Evolutionary conservation across 2,113 vertebrate genomes (phyloP), one percentile per base, ranked within the genome.

Genomic region (Charina bottae): DNA sequence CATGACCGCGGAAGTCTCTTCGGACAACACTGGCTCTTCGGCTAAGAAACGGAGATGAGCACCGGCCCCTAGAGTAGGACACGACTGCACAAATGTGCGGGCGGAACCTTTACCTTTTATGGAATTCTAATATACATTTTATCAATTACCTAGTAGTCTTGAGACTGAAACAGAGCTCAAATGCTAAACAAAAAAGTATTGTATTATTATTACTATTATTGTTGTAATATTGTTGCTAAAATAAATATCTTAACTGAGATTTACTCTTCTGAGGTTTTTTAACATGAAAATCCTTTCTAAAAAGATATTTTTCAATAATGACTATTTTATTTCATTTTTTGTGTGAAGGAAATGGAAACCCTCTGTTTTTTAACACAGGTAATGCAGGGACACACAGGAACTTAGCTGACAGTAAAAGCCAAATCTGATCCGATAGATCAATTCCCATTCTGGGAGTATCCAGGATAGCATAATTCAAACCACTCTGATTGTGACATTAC

Each of bases 231-330:
- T 62, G 11, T 55, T 28, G 37, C 24, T 23, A 24, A 59, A 19
- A 54, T 83, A 33, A n/a, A 59, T 83, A 54, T 33, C 10, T 53
- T 33, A 11, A 1, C 84, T 72, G 0, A 0, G 89, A 85, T 0
- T 0, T 24, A 93, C 6, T 64, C 0, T 62, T 1, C 10, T 42
- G 0, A 0, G 24, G 5, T 84, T 83, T 87, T 87, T 84, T 9
- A 83, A 72, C 11, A 1, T 53, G 0, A 19, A 68, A 84, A 1
- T n/a, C 86, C 53, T 13, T 78, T 91, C 49, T 91, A 13, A 11
- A 89, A 56, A 89, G 21, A 12, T 62, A 23, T 54, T 92, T 89
- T 46, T 58, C 72, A 13, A 91, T 55, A 5, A 87, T 6, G 12
- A 55, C 23, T 55, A 55, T 12, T 78, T 68, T 46, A 2, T 3